Percentiles rank a stretch among this genome's conserved stretches.
Conservation (phyloP, 2,113 vertebrate genomes). For the Cephalopterus ornatus region DNA sequence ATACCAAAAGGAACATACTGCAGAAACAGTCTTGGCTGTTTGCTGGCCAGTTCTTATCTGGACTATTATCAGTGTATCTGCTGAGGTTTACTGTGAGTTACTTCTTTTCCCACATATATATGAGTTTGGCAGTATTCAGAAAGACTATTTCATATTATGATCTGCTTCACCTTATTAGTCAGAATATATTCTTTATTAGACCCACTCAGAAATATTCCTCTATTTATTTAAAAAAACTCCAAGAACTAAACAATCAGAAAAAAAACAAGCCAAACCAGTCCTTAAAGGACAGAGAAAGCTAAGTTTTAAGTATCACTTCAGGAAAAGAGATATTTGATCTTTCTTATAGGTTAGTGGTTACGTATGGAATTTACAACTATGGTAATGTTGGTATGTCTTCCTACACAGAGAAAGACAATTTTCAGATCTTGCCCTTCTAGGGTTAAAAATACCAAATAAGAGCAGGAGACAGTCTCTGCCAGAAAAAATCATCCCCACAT, state of each 20-base stretch:
- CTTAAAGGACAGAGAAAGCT: not conserved
- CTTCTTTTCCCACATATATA: not conserved
- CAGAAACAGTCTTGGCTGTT: not conserved
- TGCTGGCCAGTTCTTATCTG: not conserved
- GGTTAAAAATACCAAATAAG: not conserved
- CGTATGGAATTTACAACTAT: not conserved
- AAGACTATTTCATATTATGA: not conserved
- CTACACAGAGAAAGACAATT: not conserved
- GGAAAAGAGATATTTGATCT: not conserved
- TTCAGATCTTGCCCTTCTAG: not conserved
- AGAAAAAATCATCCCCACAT: not conserved
- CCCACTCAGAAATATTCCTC: not conserved
- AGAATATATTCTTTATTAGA: not conserved
- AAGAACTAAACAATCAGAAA: not conserved
- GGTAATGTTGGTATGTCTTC: not conserved
- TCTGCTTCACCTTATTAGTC: not conserved
- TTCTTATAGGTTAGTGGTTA: not conserved
- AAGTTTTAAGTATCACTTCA: not conserved
- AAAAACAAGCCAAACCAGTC: not conserved
- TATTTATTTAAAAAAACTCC: not conserved
- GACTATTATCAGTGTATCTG: not conserved
- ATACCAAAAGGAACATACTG: not conserved
- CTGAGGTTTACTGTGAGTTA: not conserved
- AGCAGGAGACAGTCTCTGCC: not conserved
- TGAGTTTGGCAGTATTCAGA: not conserved